phyloP scores from a whole-genome alignment of 2,113 vertebrate species.

The Aix galericulata region DNA sequence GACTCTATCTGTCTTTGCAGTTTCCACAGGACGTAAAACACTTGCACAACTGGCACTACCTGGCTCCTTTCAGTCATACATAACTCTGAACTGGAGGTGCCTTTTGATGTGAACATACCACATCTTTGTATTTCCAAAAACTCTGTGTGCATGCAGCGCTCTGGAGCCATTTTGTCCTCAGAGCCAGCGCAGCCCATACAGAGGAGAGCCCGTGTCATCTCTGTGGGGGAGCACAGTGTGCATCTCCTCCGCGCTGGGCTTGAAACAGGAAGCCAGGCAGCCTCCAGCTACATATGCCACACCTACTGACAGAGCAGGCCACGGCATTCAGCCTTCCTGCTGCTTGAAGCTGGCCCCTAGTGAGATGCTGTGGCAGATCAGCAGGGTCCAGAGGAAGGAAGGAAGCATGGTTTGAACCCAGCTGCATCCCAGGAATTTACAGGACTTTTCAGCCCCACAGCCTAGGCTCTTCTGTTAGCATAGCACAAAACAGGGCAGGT shows the following conservation, averaged over 20 bases:
- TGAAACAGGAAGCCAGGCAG: neutral
- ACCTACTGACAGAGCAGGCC: neutral
- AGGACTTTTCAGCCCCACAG: neutral
- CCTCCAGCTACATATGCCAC: neutral
- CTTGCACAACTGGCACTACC: neutral
- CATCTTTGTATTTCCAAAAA: neutral
- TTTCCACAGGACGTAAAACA: neutral
- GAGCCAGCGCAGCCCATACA: fast-evolving
- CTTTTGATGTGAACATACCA: neutral
- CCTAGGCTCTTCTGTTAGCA: fast-evolving
- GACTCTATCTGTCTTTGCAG: neutral
- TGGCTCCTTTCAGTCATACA: neutral
- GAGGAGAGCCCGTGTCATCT: neutral
- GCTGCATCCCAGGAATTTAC: neutral
- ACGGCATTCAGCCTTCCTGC: neutral
- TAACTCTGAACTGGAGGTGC: neutral
- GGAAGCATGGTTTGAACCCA: neutral
- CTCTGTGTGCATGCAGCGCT: fast-evolving
- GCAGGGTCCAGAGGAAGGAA: fast-evolving
- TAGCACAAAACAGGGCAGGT: neutral
- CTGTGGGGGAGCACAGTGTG: neutral
- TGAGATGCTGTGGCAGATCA: fast-evolving
- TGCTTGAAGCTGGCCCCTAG: neutral
- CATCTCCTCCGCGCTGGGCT: neutral
- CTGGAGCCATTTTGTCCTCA: neutral